Evolutionary conservation across 2,113 vertebrate species (phyloP).

Genomic region (Eulacestoma nigropectus): DNA sequence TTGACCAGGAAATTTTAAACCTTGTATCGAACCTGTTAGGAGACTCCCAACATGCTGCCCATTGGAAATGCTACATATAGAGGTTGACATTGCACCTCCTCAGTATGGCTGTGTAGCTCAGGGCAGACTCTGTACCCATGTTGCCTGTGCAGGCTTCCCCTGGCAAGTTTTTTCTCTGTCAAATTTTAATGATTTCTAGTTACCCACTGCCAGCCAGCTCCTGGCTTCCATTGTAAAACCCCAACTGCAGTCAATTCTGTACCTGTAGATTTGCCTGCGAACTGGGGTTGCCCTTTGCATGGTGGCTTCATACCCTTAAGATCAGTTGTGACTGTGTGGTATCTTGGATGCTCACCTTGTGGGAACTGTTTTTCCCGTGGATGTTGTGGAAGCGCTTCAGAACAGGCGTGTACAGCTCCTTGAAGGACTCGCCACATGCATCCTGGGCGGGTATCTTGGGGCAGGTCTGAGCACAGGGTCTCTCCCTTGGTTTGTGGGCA

Average conservation of each 20-base stretch:
- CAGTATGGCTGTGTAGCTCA: not conserved
- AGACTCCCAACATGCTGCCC: not conserved
- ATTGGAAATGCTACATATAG: not conserved
- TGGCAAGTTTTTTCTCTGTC: not conserved
- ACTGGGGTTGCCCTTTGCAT: not conserved
- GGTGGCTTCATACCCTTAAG: not conserved
- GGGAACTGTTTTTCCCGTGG: not conserved
- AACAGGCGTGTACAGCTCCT: not conserved
- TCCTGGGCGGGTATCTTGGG: accelerated
- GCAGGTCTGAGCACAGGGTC: not conserved
- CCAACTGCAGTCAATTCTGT: not conserved
- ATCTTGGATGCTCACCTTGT: not conserved
- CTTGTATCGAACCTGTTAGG: not conserved
- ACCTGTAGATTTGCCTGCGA: not conserved
- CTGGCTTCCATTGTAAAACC: not conserved
- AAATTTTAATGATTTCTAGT: not conserved
- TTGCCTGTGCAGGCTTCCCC: not conserved
- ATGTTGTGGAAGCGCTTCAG: not conserved
- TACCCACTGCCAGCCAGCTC: not conserved
- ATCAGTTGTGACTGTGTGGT: not conserved
- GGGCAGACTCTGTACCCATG: not conserved
- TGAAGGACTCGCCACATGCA: accelerated
- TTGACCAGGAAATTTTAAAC: not conserved
- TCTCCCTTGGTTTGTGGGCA: not conserved
- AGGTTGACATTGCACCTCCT: not conserved